phyloP scores from a whole-genome alignment of 2,888 invertebrate species.

The Strigamia crassipes region DNA sequence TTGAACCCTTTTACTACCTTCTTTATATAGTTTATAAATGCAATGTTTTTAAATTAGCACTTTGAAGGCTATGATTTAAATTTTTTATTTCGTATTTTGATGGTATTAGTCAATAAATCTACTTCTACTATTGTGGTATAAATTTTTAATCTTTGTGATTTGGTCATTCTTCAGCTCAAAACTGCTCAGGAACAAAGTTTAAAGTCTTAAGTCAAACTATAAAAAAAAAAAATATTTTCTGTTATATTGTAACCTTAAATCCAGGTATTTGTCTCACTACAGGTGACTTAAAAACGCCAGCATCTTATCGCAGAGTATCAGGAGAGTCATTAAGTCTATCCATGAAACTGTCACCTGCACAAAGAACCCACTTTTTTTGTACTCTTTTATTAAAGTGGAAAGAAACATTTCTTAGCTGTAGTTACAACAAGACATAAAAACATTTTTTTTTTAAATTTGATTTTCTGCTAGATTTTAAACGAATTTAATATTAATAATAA shows the following conservation, averaged over 20 bases:
- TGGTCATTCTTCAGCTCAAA: too few species aligned
- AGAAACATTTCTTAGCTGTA: not conserved
- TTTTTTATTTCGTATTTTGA: too few species aligned
- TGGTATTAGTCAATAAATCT: too few species aligned
- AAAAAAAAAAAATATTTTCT: not conserved
- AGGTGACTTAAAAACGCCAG: slow-evolving; percentile 5
- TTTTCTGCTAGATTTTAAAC: not conserved
- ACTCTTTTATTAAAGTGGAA: not conserved
- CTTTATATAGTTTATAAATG: not conserved
- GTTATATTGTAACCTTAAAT: slow-evolving; percentile 3
- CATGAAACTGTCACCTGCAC: slow-evolving; percentile 20
- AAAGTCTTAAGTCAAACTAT: not conserved
- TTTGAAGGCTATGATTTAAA: not conserved
- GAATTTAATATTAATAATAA: not conserved
- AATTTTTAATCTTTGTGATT: too few species aligned
- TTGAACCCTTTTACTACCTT: not conserved
- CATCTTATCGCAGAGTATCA: slow-evolving; percentile 2
- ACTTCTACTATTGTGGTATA: too few species aligned
- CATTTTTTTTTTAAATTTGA: not conserved
- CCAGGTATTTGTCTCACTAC: slow-evolving; percentile 27
- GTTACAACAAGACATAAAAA: not conserved
- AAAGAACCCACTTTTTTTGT: slow-evolving; percentile 19
- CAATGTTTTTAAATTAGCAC: not conserved
- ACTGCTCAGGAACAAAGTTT: too few species aligned
- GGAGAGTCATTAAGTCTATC: slow-evolving; percentile 26